phyloP scores from a whole-genome alignment of 2,113 vertebrate species.

The Pseudopipra pipra region DNA sequence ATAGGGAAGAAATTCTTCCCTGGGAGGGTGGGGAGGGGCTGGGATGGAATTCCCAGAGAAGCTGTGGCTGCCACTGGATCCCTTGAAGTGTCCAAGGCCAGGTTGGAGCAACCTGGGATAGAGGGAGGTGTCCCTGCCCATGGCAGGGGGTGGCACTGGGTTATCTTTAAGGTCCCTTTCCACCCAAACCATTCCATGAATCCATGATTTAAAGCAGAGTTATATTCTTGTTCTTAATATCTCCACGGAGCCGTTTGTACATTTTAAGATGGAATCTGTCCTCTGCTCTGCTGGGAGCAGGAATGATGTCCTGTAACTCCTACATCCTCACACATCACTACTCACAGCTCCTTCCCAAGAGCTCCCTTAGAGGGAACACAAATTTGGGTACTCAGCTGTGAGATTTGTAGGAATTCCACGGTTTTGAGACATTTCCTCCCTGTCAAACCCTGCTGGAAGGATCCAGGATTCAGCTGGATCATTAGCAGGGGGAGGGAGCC shows the following conservation, averaged over 20 bases:
- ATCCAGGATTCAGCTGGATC: not conserved
- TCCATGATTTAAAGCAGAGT: not conserved
- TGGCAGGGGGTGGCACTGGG: not conserved
- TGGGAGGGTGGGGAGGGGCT: not conserved
- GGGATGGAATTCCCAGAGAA: not conserved
- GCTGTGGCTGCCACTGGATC: not conserved
- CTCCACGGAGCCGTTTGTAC: not conserved
- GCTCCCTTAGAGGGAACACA: not conserved
- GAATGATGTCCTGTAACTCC: not conserved
- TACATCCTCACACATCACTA: not conserved
- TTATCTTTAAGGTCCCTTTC: not conserved
- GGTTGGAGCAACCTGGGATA: not conserved
- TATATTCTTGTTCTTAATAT: not conserved
- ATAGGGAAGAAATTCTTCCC: not conserved
- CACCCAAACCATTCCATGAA: not conserved
- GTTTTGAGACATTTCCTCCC: not conserved
- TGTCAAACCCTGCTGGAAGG: not conserved
- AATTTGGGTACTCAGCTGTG: not conserved
- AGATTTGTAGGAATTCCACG: not conserved
- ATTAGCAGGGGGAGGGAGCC: not conserved
- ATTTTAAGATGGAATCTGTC: not conserved
- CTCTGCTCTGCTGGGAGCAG: not conserved
- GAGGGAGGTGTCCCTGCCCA: not conserved
- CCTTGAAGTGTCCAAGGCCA: not conserved
- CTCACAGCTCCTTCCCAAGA: not conserved